Conservation (phyloP, 2,797 vertebrate genomes). For the Apodemus agrarius region DNA sequence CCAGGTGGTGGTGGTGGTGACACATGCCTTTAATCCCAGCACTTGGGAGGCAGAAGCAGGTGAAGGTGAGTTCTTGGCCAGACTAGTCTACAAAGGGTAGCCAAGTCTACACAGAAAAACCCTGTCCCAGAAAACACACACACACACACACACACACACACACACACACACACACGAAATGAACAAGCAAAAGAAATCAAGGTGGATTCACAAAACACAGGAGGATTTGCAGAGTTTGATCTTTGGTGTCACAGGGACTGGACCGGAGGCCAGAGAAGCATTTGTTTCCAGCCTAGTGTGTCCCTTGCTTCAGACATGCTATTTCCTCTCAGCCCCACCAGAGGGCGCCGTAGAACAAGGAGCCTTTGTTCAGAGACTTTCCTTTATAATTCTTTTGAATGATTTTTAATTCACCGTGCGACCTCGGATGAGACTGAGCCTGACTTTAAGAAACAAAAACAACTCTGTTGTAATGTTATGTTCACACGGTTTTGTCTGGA, state of each 20-base stretch:
- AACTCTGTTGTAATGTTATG: not conserved
- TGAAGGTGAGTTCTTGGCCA: not conserved
- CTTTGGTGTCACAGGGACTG: not conserved
- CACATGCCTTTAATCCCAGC: not conserved
- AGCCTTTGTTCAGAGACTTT: not conserved
- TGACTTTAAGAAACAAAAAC: not conserved
- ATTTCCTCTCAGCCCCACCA: not conserved
- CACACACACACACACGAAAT: not conserved
- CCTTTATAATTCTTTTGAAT: not conserved
- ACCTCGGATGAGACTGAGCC: too few relatives aligned
- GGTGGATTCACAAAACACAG: not conserved
- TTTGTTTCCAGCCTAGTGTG: not conserved
- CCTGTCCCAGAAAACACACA: not conserved
- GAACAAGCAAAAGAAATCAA: not conserved
- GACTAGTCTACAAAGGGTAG: not conserved
- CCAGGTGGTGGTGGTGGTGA: not conserved
- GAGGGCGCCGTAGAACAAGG: constrained; percentile 15
- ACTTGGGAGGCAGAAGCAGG: not conserved
- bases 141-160: too few relatives aligned
- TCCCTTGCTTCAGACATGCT: too few relatives aligned
- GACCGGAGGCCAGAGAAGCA: not conserved
- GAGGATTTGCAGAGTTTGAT: too few relatives aligned
- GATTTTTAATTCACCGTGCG: not conserved
- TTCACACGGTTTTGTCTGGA: not conserved
- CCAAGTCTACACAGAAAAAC: not conserved